These are phyloP conservation scores for Luehdorfia chinensis DNA, from an alignment of 1,140 invertebrate genomes.

Conservation along the genomic window DNA sequence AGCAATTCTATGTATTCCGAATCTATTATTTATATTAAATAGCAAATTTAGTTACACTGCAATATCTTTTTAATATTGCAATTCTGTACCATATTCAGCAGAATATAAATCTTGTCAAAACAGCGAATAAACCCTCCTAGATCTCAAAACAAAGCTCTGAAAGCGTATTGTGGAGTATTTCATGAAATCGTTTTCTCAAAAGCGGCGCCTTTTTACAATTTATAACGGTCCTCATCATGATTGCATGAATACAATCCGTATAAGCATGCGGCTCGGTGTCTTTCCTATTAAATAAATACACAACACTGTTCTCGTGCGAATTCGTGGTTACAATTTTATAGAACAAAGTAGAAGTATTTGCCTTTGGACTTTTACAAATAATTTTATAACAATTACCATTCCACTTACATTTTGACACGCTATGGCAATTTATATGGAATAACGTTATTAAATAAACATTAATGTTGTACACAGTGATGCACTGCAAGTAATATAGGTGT, in stretches of 20 bases:
- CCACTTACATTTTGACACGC: not conserved
- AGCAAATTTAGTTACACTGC: too few relatives aligned
- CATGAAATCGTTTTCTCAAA: constrained; percentile 63
- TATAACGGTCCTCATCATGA: constrained; percentile 60
- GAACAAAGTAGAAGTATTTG: not conserved
- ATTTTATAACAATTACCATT: not conserved
- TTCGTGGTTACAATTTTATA: not conserved
- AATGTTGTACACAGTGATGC: not conserved
- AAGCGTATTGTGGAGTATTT: constrained; percentile 61
- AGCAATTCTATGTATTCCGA: too few relatives aligned
- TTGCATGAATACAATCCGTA: constrained; percentile 54
- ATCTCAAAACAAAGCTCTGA: constrained; percentile 52
- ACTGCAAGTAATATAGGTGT: too few relatives aligned
- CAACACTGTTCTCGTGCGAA: not conserved
- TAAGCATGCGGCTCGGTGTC: constrained; percentile 32
- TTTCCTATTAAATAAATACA: constrained; percentile 20
- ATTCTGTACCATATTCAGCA: constrained; percentile 17
- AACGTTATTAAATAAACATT: not conserved
- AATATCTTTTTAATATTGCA: constrained; percentile 19
- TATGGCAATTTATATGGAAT: not conserved
- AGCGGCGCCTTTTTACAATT: constrained; percentile 64
- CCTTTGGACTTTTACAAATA: not conserved
- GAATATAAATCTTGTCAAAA: constrained; percentile 45
- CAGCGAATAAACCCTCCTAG: constrained; percentile 39
- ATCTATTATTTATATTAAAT: too few relatives aligned